These are phyloP conservation scores for Aphelenchoides avenae DNA, from an alignment of 1,140 invertebrate genomes.

Conservation along the genomic window DNA sequence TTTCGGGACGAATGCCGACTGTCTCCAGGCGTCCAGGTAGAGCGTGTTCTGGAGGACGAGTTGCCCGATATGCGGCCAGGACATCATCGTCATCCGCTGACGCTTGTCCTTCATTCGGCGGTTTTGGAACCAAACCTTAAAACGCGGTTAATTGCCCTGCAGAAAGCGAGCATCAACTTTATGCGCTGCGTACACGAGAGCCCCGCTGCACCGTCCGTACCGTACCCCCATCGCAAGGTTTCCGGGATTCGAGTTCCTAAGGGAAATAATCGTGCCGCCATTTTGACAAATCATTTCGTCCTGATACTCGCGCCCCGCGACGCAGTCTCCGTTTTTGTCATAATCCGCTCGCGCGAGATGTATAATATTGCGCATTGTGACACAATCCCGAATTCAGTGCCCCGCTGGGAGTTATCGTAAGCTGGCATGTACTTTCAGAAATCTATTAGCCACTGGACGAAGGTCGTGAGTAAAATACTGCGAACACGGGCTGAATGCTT, in stretches of 20 bases:
- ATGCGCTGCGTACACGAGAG: no score
- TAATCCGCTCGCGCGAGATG: no score
- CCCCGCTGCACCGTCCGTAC: no score
- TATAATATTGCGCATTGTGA: no score
- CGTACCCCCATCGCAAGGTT: no score
- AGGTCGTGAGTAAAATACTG: constrained; percentile 13
- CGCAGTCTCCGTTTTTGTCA: no score
- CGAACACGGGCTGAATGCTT: constrained; percentile 1
- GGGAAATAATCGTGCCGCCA: no score
- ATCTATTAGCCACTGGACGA: constrained; percentile 20
- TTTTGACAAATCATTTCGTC: no score
- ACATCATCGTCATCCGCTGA: constrained; percentile 21
- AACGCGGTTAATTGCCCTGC: no score
- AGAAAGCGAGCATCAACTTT: no score
- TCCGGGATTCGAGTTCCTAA: no score
- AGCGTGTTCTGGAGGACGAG: constrained; percentile 15
- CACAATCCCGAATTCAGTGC: neutral
- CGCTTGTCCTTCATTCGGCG: constrained; percentile 65
- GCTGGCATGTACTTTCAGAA: neutral
- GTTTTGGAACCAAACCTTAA: constrained; percentile 65
- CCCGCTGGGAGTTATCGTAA: constrained; percentile 13
- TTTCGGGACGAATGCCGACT: constrained; percentile 3
- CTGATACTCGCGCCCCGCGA: no score
- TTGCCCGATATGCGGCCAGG: constrained; percentile 42
- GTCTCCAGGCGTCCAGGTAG: constrained; percentile 10